phyloP scores from a whole-genome alignment of 2,113 vertebrate species.

The Aldabrachelys gigantea region DNA sequence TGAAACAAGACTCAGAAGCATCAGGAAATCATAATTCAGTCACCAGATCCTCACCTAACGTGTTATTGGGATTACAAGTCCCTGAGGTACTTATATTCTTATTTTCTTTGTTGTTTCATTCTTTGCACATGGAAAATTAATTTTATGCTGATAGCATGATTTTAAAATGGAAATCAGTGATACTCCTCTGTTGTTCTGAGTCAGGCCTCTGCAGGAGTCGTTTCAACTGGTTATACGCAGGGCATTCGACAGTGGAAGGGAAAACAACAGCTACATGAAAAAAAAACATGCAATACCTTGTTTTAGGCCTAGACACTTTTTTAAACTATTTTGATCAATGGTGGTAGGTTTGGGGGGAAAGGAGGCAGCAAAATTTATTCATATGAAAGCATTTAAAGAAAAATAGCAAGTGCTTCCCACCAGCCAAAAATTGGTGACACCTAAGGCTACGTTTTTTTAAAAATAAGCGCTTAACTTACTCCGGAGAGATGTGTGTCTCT shows the following conservation, averaged over 20 bases:
- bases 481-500: not conserved
- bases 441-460: not conserved
- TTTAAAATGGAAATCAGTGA: not conserved
- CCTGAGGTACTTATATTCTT: not conserved
- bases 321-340: not conserved
- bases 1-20: not conserved
- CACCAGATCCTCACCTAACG: not conserved
- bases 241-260: not conserved
- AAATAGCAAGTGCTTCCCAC: not conserved
- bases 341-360: not conserved
- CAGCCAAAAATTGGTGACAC: not conserved
- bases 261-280: not conserved
- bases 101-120: conserved; percentile 14
- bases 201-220: not conserved
- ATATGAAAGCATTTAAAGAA: not conserved
- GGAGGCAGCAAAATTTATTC: not conserved
- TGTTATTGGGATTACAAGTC: not conserved
- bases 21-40: conserved; percentile 1
- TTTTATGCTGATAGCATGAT: not conserved
- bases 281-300: not conserved
- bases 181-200: not conserved
- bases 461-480: not conserved
- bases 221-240: not conserved
- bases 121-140: not conserved
- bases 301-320: not conserved